Conservation (phyloP, 2,113 vertebrate genomes). For the Prietella phreatophila region DNA sequence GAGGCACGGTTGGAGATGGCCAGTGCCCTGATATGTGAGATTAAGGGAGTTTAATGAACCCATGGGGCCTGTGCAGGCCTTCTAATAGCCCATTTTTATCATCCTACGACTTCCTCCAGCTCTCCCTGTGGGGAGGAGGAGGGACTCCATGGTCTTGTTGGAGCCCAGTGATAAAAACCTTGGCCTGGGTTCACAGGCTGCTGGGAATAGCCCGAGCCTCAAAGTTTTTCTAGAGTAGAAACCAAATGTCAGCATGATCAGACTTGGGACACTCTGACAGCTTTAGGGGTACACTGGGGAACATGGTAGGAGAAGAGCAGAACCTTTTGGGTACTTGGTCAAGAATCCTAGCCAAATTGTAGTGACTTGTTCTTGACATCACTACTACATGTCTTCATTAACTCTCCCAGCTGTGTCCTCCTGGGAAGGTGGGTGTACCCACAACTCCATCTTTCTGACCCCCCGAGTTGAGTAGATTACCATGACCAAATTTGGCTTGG, state of each 20-base stretch:
- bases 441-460: neutral
- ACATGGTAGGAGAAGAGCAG: neutral
- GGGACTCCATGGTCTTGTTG: slow-evolving; percentile 45
- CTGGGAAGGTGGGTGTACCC: neutral
- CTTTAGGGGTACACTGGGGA: slow-evolving; percentile 8
- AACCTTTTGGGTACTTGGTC: neutral
- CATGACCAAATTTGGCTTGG: slow-evolving; percentile 14
- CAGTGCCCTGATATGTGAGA: slow-evolving; percentile 62
- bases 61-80: slow-evolving; percentile 59
- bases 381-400: slow-evolving; percentile 14
- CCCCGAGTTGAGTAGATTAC: neutral
- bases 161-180: slow-evolving; percentile 60
- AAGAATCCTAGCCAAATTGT: neutral
- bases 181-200: slow-evolving; percentile 58
- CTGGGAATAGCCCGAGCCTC: slow-evolving; percentile 51
- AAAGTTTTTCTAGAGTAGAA: slow-evolving; percentile 41
- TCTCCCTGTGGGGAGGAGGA: slow-evolving; percentile 53
- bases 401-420: slow-evolving; percentile 2
- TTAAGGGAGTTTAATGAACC: slow-evolving; percentile 63
- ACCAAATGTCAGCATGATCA: slow-evolving; percentile 27
- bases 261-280: slow-evolving; percentile 4
- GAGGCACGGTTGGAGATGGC: slow-evolving; percentile 45
- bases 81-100: slow-evolving; percentile 61
- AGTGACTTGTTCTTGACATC: neutral
- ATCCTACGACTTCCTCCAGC: slow-evolving; percentile 61